Conservation (phyloP, 1,140 invertebrate species). For the Pseudoatta argentina region DNA sequence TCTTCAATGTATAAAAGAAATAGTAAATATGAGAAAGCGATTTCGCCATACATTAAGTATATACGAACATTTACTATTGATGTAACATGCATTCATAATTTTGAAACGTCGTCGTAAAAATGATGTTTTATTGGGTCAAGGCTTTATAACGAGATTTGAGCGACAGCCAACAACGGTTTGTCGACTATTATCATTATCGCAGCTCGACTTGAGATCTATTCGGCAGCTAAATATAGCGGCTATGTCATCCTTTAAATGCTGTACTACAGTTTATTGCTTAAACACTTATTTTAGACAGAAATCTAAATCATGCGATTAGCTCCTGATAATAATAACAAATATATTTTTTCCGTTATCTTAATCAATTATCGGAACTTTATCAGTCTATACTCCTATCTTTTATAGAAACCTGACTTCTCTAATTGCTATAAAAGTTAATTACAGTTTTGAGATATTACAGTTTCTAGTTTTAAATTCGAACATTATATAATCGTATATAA, state of each 20-base stretch:
- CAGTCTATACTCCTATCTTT: not conserved
- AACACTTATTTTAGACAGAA: slow-evolving; percentile 8
- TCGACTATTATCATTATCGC: slow-evolving; percentile 57
- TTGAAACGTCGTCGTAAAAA: slow-evolving; percentile 23
- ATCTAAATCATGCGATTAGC: slow-evolving; percentile 1
- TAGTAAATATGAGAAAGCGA: not conserved
- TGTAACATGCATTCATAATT: slow-evolving; percentile 12
- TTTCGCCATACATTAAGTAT: not conserved
- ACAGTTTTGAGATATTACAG: not conserved
- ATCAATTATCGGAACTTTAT: not conserved
- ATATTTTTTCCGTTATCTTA: not conserved
- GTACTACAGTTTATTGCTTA: slow-evolving; percentile 2
- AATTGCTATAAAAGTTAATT: slow-evolving; percentile 2
- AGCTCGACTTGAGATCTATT: slow-evolving; percentile 62
- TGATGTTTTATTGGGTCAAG: slow-evolving; percentile 76
- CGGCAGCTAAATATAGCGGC: slow-evolving; percentile 72
- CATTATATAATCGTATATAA: no score
- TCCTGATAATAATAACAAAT: slow-evolving; percentile 27
- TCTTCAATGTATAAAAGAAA: not conserved
- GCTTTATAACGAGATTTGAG: slow-evolving; percentile 74
- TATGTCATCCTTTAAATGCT: slow-evolving; percentile 63
- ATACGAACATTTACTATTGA: not conserved
- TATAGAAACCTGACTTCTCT: not conserved
- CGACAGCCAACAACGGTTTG: slow-evolving; percentile 72
- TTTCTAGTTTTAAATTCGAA: not conserved